These are phyloP conservation scores for Pterophyllum scalare DNA, from an alignment of 2,113 vertebrate species.

Conservation along the genomic window DNA sequence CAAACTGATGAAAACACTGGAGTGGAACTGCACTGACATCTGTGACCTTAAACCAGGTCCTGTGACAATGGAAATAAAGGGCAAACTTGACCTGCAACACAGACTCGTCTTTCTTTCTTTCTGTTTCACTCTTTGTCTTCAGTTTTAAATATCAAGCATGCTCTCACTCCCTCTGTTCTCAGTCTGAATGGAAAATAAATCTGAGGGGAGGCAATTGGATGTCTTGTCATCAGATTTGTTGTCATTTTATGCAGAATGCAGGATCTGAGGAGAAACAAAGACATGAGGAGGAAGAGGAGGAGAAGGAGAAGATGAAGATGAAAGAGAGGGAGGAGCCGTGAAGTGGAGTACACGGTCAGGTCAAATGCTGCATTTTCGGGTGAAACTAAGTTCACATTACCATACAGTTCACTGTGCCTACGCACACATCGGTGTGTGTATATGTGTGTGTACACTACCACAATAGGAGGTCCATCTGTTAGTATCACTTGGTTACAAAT, in stretches of 20 bases:
- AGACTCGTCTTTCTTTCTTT: not conserved
- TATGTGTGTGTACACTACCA: conserved; percentile 18
- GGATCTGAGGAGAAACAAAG: not conserved
- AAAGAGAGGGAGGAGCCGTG: conserved; percentile 68
- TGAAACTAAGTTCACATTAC: conserved; percentile 99
- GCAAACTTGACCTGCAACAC: conserved; percentile 20
- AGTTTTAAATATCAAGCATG: conserved; percentile 1
- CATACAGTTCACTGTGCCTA: conserved; percentile 76
- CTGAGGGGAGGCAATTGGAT: conserved; percentile 11
- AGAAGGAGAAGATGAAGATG: conserved; percentile 26
- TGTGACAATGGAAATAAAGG: conserved; percentile 15
- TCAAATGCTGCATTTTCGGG: conserved; percentile 88
- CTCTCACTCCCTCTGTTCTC: not conserved
- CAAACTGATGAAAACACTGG: not conserved
- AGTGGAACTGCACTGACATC: not conserved
- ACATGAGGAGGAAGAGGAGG: conserved; percentile 11
- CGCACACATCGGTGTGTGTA: conserved; percentile 6
- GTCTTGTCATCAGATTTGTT: conserved; percentile 57
- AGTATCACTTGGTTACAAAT: conserved; percentile 77
- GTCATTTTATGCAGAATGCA: not conserved
- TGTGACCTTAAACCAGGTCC: not conserved
- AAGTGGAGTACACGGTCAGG: conserved; percentile 88
- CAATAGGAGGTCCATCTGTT: conserved; percentile 78
- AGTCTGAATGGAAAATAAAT: not conserved
- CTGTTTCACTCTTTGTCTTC: not conserved